phyloP scores from a whole-genome alignment of 2,797 vertebrate genomes.

The Psittacula derbiana region DNA sequence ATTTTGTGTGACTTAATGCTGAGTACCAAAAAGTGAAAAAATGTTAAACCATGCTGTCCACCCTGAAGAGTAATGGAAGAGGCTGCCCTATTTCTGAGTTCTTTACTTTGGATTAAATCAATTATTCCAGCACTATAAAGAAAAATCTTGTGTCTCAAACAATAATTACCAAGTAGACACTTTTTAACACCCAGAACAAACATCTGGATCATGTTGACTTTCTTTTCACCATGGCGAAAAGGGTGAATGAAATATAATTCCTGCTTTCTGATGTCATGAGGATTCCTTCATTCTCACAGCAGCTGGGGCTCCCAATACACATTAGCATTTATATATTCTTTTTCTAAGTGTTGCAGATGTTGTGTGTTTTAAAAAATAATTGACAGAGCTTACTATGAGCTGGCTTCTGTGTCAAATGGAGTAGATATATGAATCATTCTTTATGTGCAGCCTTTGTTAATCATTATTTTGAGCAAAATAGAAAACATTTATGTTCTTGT shows the following conservation, averaged over 20 bases:
- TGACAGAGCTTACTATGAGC: slow-evolving; percentile 4
- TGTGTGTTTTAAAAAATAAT: slow-evolving; percentile 23
- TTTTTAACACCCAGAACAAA: slow-evolving; percentile 75
- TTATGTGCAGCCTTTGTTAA: neutral
- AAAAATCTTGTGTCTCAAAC: slow-evolving; percentile 64
- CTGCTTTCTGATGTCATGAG: slow-evolving; percentile 73
- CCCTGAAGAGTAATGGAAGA: slow-evolving; percentile 52
- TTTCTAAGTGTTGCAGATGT: slow-evolving; percentile 56
- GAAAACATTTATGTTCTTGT: neutral
- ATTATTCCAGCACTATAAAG: slow-evolving; percentile 79
- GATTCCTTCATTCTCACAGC: slow-evolving; percentile 68
- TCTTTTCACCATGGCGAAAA: slow-evolving; percentile 68
- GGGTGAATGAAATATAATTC: slow-evolving; percentile 79
- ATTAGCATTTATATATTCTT: neutral
- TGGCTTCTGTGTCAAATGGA: neutral
- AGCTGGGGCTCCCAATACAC: slow-evolving; percentile 67
- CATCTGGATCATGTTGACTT: slow-evolving; percentile 78
- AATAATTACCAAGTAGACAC: slow-evolving; percentile 72
- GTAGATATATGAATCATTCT: neutral
- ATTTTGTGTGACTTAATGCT: slow-evolving; percentile 14
- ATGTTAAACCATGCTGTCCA: neutral
- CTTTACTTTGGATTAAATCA: slow-evolving; percentile 73
- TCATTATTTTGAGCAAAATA: slow-evolving; percentile 27
- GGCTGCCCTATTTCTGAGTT: slow-evolving; percentile 32
- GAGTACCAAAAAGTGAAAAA: slow-evolving; percentile 30